Base-by-base conservation (phyloP, 2,797 vertebrate species). In the Pygocentrus nattereri region DNA sequence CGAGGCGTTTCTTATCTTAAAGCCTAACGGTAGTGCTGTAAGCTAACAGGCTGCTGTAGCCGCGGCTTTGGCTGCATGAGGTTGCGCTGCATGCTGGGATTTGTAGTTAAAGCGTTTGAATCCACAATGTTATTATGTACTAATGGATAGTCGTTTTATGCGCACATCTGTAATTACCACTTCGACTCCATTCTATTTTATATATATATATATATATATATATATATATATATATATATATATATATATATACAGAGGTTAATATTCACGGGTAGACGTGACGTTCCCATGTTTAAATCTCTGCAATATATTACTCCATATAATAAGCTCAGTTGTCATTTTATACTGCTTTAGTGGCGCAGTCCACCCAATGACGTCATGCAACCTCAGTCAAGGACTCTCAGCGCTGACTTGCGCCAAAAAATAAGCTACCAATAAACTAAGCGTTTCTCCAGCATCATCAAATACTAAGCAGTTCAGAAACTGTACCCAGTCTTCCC, bases 1-100 rank as follows among this genome's bases (percentile, higher is more conserved):
- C 87, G 30, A 85, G 74, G 88, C 91, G 92, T 92, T 77, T 92
- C 91, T 92, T 93, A 91, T 92, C 91, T 92, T 93, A 91, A 89
- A 79, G 74, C 71, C 91, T 91, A 6, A 41, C 7, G 38, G 8
- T 44, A 44, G 41, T 44, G 41, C 12, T 1, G n/a, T n/a, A 31
- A 41, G 13, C 65, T 19, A 27, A 6, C 13, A 86, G 83, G 77
- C 3, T 85, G 67, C 10, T 85, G 78, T 85, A 19, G 71, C 80
- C 77, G 41, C 27, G 91, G 88, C 82, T 84, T 78, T 79, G 31
- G 73, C 44, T 52, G 49, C 56, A 71, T 52, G 76, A 34, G 69
- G 47, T 69, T 54, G 82, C 84, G 2, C 34, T 82, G 92, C 68
- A 91, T 90, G 86, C 65, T 93, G 93, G 94, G 85, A 93, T 7